A percentile compares a stretch with the other conserved stretches of the same genome.
These are phyloP conservation scores for Drosophila obscura DNA, from an alignment of 1,140 invertebrate species.

Conservation along the genomic window DNA sequence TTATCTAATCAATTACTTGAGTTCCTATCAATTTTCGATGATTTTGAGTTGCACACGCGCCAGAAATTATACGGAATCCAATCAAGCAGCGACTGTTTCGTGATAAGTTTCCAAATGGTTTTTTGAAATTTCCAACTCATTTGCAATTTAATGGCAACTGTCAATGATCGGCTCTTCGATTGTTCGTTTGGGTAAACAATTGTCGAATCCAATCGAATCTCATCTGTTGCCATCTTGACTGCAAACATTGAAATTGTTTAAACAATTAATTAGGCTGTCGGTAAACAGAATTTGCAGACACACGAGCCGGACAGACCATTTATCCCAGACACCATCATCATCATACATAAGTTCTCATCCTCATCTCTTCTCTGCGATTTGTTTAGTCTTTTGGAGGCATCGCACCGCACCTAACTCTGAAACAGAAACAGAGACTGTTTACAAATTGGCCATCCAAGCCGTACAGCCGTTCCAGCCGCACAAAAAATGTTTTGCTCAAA, in stretches of 20 bases:
- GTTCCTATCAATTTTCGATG: constrained; percentile 12
- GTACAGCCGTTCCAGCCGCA: constrained; percentile 9
- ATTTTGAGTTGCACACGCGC: constrained; percentile 41
- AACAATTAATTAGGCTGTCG: constrained; percentile 73
- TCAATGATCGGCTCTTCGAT: constrained; percentile 30
- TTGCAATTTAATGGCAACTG: constrained; percentile 51
- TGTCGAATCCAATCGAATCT: constrained; percentile 10
- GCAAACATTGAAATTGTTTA: constrained; percentile 58
- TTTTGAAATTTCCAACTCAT: constrained; percentile 19
- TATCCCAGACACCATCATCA: constrained; percentile 14
- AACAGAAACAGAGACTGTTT: constrained; percentile 49
- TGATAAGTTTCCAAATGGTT: constrained; percentile 36
- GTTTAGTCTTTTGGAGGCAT: constrained; percentile 66
- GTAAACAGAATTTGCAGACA: constrained; percentile 55
- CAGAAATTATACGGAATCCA: constrained; percentile 39
- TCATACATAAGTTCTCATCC: constrained; percentile 53
- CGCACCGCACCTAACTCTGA: constrained; percentile 3
- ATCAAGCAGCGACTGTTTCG: constrained; percentile 25
- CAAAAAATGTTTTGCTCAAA: constrained; percentile 52
- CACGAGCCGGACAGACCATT: constrained; percentile 41
- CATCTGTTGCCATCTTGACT: constrained; percentile 23
- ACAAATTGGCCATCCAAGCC: constrained; percentile 51
- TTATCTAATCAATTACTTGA: constrained; percentile 58
- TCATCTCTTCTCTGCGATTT: constrained; percentile 39
- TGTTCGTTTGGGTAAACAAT: constrained; percentile 36